Conservation (phyloP, 2,797 vertebrate species). For the Channa striata region DNA sequence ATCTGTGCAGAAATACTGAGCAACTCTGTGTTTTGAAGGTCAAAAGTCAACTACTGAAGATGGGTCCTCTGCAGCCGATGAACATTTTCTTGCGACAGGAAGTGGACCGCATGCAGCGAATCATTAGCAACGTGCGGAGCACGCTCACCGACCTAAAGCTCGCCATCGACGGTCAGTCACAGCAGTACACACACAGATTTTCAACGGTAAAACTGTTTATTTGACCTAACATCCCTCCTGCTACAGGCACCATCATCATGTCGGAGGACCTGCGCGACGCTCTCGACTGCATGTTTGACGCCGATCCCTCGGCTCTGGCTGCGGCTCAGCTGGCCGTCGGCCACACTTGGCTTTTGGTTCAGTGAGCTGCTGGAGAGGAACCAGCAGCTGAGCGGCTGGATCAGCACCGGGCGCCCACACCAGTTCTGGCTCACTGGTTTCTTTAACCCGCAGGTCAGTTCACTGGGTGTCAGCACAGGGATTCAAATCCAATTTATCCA, state of each 20-base stretch:
- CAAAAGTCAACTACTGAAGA: slow-evolving; percentile 84
- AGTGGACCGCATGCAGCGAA: slow-evolving; percentile 88
- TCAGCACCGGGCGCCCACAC: slow-evolving; percentile 82
- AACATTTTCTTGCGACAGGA: slow-evolving; percentile 91
- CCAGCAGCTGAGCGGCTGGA: slow-evolving; percentile 87
- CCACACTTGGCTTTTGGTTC: slow-evolving; percentile 91
- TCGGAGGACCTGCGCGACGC: slow-evolving; percentile 89
- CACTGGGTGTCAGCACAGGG: no score
- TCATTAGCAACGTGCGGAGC: slow-evolving; percentile 83
- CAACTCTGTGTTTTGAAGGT: slow-evolving; percentile 74
- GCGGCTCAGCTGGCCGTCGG: slow-evolving; percentile 88
- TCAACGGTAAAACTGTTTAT: no score
- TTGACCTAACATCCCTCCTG: accelerated
- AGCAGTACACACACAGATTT: not conserved
- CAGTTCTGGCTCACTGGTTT: slow-evolving; percentile 91
- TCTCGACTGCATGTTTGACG: slow-evolving; percentile 87
- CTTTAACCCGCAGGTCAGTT: slow-evolving; percentile 90
- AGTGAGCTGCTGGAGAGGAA: slow-evolving; percentile 90
- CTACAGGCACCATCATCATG: slow-evolving; percentile 88
- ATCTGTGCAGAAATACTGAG: not conserved
- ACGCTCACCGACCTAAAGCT: slow-evolving; percentile 87
- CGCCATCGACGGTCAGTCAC: slow-evolving; percentile 86
- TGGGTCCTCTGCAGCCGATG: slow-evolving; percentile 87
- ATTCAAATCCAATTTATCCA: no score
- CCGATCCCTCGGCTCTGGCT: slow-evolving; percentile 86